Conservation (phyloP, 1,140 invertebrate genomes). For the Gonioctena quinquepunctata region DNA sequence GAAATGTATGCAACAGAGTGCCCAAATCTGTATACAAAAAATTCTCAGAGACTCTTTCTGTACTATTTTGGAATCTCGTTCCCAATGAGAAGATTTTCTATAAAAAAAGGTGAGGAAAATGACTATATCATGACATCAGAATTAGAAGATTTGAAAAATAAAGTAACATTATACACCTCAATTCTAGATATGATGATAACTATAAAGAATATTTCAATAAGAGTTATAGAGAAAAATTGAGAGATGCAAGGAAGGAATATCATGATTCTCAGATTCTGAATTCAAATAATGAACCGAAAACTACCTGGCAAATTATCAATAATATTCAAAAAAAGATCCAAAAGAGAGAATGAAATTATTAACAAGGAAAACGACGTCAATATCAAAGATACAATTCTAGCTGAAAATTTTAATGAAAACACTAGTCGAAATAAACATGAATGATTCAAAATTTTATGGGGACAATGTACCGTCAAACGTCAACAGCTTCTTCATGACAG, state of each 20-base stretch:
- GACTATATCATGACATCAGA: neutral
- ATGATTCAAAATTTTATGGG: neutral
- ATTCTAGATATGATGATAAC: neutral
- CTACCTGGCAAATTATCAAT: neutral
- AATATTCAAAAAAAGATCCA: neutral
- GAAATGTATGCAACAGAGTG: conserved; percentile 1
- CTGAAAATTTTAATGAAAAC: conserved; percentile 4
- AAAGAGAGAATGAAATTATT: neutral
- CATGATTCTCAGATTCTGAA: neutral
- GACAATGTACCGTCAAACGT: neutral
- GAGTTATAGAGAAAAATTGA: neutral
- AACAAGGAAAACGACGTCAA: neutral
- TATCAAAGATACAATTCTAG: neutral
- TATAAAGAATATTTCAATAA: neutral
- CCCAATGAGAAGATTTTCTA: conserved; percentile 7
- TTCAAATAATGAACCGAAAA: neutral
- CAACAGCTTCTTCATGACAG: neutral
- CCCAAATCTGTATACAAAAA: neutral
- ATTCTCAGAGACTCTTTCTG: neutral
- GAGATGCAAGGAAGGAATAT: neutral
- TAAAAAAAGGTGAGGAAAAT: neutral
- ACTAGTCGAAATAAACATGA: neutral
- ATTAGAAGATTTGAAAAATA: neutral
- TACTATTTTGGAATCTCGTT: conserved; percentile 3
- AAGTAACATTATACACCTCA: conserved; percentile 3